Percentiles rank a stretch among this genome's conserved stretches.
Conservation (phyloP, 2,888 invertebrate species). For the Allolobophora icterica region DNA sequence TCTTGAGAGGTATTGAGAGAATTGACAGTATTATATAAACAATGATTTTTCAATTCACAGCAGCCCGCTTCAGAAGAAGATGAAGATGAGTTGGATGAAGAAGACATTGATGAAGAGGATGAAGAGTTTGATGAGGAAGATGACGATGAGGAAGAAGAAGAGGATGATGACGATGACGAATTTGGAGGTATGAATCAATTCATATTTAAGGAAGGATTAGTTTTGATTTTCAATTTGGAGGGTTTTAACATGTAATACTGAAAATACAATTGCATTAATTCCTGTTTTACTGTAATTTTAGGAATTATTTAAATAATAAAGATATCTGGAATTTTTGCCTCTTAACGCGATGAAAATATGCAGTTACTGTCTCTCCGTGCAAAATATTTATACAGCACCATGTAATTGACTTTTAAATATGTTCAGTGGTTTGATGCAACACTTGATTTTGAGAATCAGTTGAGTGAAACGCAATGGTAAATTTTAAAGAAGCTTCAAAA, state of each 20-base stretch:
- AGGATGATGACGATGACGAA: background rate
- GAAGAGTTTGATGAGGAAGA: constrained; percentile 22
- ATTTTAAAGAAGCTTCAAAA: background rate
- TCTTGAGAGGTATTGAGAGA: background rate
- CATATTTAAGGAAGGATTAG: background rate
- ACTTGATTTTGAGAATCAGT: background rate
- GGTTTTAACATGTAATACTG: background rate
- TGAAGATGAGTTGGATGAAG: background rate
- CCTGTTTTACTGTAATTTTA: background rate
- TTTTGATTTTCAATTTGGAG: background rate
- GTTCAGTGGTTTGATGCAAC: background rate
- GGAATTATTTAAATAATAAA: no score
- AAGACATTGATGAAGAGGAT: background rate
- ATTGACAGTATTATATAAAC: no score
- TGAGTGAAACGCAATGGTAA: background rate
- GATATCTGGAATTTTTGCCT: no score
- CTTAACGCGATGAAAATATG: no score
- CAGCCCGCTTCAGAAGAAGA: constrained; percentile 1
- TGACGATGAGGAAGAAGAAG: background rate
- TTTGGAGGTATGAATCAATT: background rate
- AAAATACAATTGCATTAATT: background rate
- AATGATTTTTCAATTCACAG: background rate
- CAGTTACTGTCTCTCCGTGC: no score
- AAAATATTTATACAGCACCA: no score
- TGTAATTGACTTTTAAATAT: background rate